Evolutionary conservation across 2,888 invertebrate genomes (phyloP).

Genomic region (Aplocera efformata): DNA sequence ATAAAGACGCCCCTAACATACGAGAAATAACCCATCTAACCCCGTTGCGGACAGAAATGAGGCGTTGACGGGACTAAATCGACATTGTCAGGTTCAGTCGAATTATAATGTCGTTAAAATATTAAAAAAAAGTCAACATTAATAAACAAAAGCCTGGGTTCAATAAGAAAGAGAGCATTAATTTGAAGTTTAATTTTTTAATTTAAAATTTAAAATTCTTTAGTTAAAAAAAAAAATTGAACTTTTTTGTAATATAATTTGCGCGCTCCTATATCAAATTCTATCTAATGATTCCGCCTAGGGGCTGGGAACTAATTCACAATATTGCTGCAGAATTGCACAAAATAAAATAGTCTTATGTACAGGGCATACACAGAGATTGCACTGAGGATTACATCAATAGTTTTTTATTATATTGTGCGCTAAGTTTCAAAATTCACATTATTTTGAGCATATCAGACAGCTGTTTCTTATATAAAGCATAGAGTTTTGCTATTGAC

Average conservation of each 20-base stretch:
- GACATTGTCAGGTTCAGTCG: no score
- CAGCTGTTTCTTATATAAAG: conserved; percentile 72
- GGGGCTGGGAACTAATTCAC: conserved; percentile 45
- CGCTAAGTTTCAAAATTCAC: conserved; percentile 77
- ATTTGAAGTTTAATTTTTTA: no score
- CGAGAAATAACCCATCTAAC: no score
- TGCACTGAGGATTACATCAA: conserved; percentile 73
- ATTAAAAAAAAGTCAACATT: no score
- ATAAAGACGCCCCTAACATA: no score
- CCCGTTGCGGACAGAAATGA: no score
- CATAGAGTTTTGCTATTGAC: conserved; percentile 79
- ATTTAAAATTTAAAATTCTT: no score
- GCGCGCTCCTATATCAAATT: conserved; percentile 10
- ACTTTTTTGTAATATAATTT: conserved; percentile 1
- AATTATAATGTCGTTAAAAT: no score
- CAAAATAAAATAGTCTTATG: conserved; percentile 62
- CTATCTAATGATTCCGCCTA: conserved; percentile 33
- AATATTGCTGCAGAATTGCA: conserved; percentile 67
- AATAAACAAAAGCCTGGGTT: no score
- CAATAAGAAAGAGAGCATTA: no score
- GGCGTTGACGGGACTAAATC: no score
- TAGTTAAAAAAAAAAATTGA: no score
- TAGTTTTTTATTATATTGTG: conserved; percentile 73
- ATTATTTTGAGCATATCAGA: conserved; percentile 76
- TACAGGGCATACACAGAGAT: conserved; percentile 70